Evolutionary conservation across 2,113 vertebrate genomes (phyloP), one percentile per base, ranked within the genome.

Genomic region (Rissa tridactyla): DNA sequence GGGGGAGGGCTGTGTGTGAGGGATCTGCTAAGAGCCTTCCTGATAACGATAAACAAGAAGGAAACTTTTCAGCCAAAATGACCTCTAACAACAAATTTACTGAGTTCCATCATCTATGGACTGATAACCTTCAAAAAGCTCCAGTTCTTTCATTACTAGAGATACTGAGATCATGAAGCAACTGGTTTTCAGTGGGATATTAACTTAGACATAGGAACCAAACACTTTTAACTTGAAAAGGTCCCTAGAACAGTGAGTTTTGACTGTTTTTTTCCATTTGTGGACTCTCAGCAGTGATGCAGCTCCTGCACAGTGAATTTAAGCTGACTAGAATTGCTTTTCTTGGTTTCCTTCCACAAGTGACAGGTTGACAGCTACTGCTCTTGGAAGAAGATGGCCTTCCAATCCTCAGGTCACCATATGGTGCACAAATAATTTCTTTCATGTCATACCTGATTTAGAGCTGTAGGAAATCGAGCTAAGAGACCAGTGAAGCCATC

Each of bases 301-400:
- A 89, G 89, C 81, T 96, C 62, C 91, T 92, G 70, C 61, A 69
- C 81, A 80, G 87, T 65, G 90, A 90, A 94, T 92, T 94, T 82
- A 95, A 91, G 36, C 62, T 69, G 94, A 61, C 92, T 90, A 65
- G 81, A 85, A 79, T 82, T 96, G 84, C 82, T 92, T 96, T 92
- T 93, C 92, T 96, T 94, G 96, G 93, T 95, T 96, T 97, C 44
- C 62, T 95, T 96, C 96, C 93, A 96, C 75, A 93, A 93, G 49
- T 92, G 90, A 97, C 94, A 95, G 90, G 94, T 88, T 97, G 94
- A 95, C 90, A 96, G 95, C 93, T 96, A 95, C 96, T 85, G 81
- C 84, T 96, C 58, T 95, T 96, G 83, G 86, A 97, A 87, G 86
- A 90, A 91, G 91, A 89, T 21, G 42, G 75, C 79, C 91, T 94